Evolutionary conservation across 2,888 invertebrate species (phyloP), one percentile per base, ranked within the genome.

Genomic region (Nomada hirtipes): DNA sequence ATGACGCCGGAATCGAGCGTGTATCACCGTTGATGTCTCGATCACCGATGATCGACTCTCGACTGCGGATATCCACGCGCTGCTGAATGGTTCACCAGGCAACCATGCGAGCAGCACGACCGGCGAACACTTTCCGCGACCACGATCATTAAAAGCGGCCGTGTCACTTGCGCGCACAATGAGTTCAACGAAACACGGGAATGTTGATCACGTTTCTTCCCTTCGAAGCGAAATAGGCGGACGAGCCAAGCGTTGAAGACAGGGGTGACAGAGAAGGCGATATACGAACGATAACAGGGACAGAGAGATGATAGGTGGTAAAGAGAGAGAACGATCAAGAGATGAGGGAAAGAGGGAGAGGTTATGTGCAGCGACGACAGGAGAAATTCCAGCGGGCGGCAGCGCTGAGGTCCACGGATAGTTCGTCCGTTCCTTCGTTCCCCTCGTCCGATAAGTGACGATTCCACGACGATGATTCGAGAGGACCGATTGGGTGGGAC

Each of bases 311-410:
- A 57, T 67, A 67, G 60, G 70, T 15, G 65, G 55, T 13, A 67
- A 61, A 63, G 23, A 72, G 76, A 63, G 77, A 52, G 72, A 29
- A n/a, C 53, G 61, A 60, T 47, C 65, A 55, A 50, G 65, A 63
- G 69, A 18, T 18, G 44, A 64, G 64, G 64, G 50, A 63, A 36
- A 52, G 60, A 64, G 76, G 67, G 74, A 61, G 67, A 65, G 68
- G 72, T 76, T 83, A 76, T 73, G 82, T 81, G 47, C 63, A 81
- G 82, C 82, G 70, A 82, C 81, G 75, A 80, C 76, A 81, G 82
- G 72, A 83, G 82, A 81, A 83, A 83, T 83, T 83, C 82, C 82
- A 83, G 82, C 82, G 76, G 82, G 82, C 69, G 72, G 76, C 82
- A 82, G 82, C 82, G 82, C 81, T 42, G 71, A 82, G 82, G 82